These are phyloP conservation scores for Clistopyga incitator DNA, from an alignment of 2,888 invertebrate genomes.

Conservation along the genomic window DNA sequence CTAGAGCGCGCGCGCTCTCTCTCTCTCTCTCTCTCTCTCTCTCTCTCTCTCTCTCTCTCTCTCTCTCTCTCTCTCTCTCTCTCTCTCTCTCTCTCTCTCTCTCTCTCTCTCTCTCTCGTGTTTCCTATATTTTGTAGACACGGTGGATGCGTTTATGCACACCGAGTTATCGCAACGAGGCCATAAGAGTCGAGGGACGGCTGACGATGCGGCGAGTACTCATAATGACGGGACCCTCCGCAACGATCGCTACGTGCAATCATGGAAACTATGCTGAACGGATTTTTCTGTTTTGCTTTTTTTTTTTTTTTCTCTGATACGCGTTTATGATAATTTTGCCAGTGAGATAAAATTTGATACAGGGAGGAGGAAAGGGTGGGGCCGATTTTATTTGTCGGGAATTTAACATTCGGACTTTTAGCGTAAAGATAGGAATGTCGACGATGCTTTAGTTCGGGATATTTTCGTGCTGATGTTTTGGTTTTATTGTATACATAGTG, in stretches of 20 bases:
- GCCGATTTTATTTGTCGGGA: background rate
- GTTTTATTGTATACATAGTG: constrained; percentile 4
- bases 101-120: too few species aligned
- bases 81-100: too few species aligned
- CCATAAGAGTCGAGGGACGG: constrained; percentile 7
- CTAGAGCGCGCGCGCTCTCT: too few species aligned
- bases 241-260: constrained; percentile 34
- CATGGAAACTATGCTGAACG: constrained; percentile 30
- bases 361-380: background rate
- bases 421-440: constrained; percentile 18
- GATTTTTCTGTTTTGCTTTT: background rate
- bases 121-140: constrained; percentile 30
- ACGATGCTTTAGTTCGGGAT: background rate
- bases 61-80: too few species aligned
- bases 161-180: constrained; percentile 33
- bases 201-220: background rate
- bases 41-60: too few species aligned
- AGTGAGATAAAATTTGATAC: background rate
- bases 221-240: constrained; percentile 49
- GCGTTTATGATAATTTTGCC: background rate
- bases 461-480: constrained; percentile 4
- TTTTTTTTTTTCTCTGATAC: background rate
- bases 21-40: too few species aligned
- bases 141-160: constrained; percentile 3
- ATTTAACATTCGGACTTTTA: constrained; percentile 11